phyloP scores from a whole-genome alignment of 2,888 invertebrate species.

The Polietes domitor region DNA sequence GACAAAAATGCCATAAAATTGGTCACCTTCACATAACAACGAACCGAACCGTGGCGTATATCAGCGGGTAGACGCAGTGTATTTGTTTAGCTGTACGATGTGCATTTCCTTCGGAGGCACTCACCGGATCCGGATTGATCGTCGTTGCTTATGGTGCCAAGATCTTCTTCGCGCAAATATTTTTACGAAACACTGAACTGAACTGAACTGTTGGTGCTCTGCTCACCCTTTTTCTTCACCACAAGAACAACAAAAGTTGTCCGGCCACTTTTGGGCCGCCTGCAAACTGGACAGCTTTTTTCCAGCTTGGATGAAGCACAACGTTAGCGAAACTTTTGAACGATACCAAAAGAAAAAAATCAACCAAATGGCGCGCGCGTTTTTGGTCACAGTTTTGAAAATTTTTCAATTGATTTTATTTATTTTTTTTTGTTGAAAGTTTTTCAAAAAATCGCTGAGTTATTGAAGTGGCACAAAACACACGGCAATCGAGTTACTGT shows the following conservation, averaged over 20 bases:
- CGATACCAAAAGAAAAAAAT: slow-evolving; percentile 46
- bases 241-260: not conserved
- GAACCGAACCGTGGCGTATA: slow-evolving; percentile 3
- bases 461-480: slow-evolving; percentile 5
- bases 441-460: slow-evolving; percentile 1
- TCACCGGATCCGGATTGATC: not conserved
- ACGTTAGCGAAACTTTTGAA: slow-evolving; percentile 15
- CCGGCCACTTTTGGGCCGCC: not conserved
- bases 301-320: not conserved
- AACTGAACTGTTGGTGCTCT: not conserved
- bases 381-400: slow-evolving; percentile 66
- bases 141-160: not conserved
- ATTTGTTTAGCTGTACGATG: not conserved
- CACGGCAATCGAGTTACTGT: not conserved
- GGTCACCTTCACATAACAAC: slow-evolving; percentile 48
- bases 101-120: not conserved
- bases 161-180: slow-evolving; percentile 31
- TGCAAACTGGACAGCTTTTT: not conserved
- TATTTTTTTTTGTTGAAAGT: slow-evolving; percentile 5
- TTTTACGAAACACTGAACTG: slow-evolving; percentile 16
- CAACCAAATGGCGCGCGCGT: slow-evolving; percentile 62
- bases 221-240: not conserved
- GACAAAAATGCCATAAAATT: slow-evolving; percentile 44
- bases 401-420: slow-evolving; percentile 38
- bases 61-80: not conserved